Conservation (phyloP, 64 coral and sea anemone species). For the Pocillopora damicornis region DNA sequence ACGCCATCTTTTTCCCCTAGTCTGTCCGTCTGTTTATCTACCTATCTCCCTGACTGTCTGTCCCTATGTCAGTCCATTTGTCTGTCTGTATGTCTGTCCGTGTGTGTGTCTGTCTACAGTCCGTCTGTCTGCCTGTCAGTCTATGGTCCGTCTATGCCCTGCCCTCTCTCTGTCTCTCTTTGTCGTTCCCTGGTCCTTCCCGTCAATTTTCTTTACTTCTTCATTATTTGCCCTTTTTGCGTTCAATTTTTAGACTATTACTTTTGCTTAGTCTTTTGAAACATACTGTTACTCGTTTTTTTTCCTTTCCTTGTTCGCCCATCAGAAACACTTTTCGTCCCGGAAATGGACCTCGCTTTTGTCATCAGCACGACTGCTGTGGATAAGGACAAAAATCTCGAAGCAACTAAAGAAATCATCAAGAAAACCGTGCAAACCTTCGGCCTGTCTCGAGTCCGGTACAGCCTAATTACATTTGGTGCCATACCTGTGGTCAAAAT, state of each 20-base stretch:
- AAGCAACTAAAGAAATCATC: constrained; percentile 66
- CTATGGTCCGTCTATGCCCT: neutral
- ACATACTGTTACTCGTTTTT: neutral
- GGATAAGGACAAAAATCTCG: constrained; percentile 33
- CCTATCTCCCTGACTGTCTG: neutral
- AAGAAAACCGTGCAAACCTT: constrained; percentile 62
- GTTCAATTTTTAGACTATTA: neutral
- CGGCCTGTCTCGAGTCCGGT: constrained; percentile 37
- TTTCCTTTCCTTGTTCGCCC: neutral
- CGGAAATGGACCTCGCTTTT: constrained; percentile 76
- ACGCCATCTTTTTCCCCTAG: neutral
- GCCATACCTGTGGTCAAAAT: constrained; percentile 18
- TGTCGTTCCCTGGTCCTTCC: too few relatives aligned
- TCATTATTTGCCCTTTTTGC: too few relatives aligned
- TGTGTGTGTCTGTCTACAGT: neutral
- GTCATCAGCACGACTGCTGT: constrained; percentile 48
- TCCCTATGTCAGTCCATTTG: neutral
- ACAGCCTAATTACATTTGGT: constrained; percentile 49
- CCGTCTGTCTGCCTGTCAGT: neutral
- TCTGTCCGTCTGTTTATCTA: neutral
- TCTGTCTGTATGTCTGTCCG: neutral
- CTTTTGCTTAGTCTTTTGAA: neutral
- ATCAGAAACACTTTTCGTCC: constrained; percentile 53
- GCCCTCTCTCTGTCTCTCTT: too few relatives aligned
- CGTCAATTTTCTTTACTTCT: too few relatives aligned